phyloP scores from a whole-genome alignment of 2,888 invertebrate genomes.

The Machimus atricapillus region DNA sequence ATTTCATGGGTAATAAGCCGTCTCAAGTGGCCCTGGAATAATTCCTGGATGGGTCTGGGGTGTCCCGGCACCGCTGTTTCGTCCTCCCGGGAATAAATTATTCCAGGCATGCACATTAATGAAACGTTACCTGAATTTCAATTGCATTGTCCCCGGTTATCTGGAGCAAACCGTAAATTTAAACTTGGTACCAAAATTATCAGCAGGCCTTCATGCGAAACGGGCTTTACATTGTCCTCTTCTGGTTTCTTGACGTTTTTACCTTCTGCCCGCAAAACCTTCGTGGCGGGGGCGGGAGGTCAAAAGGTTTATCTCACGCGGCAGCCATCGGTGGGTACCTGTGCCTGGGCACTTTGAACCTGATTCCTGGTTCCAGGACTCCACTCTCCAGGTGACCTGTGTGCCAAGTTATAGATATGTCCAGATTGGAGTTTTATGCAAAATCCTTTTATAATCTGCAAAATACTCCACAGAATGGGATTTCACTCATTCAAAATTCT shows the following conservation, averaged over 20 bases:
- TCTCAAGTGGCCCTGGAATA: conserved; percentile 18
- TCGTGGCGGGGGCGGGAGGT: not conserved
- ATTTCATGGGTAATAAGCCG: conserved; percentile 41
- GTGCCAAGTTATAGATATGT: not conserved
- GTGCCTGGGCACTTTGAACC: no score
- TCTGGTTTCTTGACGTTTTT: conserved; percentile 33
- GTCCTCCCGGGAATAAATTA: conserved; percentile 34
- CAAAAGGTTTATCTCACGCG: conserved; percentile 1
- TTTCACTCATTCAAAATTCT: not conserved
- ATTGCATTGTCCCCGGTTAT: conserved; percentile 34
- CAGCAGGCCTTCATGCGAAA: conserved; percentile 39
- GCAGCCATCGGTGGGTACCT: not conserved
- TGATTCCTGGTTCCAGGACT: no score
- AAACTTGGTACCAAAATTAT: conserved; percentile 35
- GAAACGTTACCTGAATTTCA: conserved; percentile 43
- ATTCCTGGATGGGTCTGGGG: not conserved
- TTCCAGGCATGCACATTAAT: conserved; percentile 42
- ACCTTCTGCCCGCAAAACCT: conserved; percentile 3
- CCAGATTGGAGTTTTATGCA: conserved; percentile 17
- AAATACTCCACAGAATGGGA: not conserved
- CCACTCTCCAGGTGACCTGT: not conserved
- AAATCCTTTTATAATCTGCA: not conserved
- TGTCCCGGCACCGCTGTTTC: conserved; percentile 15
- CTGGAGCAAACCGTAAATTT: conserved; percentile 35
- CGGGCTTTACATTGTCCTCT: conserved; percentile 28